A percentile compares a stretch with the other conserved stretches of the same genome.
Evolutionary conservation across 2,113 vertebrate species (phyloP).

Genomic region (Cyprinodon variegatus): DNA sequence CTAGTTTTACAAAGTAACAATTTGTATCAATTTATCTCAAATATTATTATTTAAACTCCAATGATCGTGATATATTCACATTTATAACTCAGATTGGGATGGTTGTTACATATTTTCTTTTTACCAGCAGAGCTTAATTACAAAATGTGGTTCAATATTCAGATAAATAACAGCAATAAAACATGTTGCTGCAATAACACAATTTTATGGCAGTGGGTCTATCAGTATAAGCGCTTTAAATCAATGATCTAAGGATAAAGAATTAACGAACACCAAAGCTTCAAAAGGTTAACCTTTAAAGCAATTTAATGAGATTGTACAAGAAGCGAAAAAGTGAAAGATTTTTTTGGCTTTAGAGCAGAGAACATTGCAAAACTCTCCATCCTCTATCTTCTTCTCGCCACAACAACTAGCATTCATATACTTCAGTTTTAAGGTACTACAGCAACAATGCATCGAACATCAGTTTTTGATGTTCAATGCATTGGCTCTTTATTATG

Average conservation of each 20-base stretch:
- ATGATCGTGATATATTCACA: background rate
- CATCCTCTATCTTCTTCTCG: background rate
- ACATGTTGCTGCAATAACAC: background rate
- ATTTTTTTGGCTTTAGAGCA: background rate
- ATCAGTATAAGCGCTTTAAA: background rate
- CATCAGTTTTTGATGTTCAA: too few species aligned
- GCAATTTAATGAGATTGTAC: background rate
- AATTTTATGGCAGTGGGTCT: background rate
- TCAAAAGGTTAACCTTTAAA: background rate
- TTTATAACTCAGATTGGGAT: background rate
- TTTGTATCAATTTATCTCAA: slow-evolving; percentile 10
- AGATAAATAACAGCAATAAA: background rate
- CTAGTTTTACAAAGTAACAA: background rate
- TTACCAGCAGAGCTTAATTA: background rate
- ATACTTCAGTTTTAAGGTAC: too few species aligned
- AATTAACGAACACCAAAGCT: background rate
- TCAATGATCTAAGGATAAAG: background rate
- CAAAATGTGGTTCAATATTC: background rate
- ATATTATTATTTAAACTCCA: background rate
- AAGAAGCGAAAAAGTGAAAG: background rate
- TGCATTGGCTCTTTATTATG: too few species aligned
- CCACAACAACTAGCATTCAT: too few species aligned
- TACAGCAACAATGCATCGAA: too few species aligned
- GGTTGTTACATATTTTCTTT: background rate
- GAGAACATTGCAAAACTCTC: background rate